Base-by-base conservation (phyloP, 2,113 vertebrate genomes). In the Chascanopsetta lugubris region DNA sequence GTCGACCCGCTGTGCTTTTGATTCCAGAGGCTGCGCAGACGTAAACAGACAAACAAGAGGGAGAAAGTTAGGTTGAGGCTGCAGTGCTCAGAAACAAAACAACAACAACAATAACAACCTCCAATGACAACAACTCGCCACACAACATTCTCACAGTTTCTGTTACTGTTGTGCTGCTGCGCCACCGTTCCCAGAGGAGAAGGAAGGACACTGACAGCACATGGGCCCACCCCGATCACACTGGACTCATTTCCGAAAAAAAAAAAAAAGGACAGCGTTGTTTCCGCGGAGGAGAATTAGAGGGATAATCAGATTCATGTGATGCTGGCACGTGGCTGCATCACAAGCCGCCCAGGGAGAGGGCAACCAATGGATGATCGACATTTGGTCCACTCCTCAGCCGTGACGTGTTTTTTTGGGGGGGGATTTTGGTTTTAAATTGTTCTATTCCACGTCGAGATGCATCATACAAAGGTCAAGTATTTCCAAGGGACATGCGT, bases 291-390 rank as follows among this genome's bases (percentile, higher is more conserved):
- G 42, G 45, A 49, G 79, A 61, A 49, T 79, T 69, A 57, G 22
- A 18, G 49, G 48, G 65, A 62, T 89, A 89, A 90, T 89, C 78
- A 75, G 64, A 38, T 72, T 72, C 89, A 90, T 88, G 89, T 88
- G 87, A 88, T 53, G 73, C 56, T 64, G 73, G 73, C 66, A 12
- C 20, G 69, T 49, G 65, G 66, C 66, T 0, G 10, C 67, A 38
- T 43, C 43, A 47, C 32, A 62, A 38, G 69, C 56, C 57, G 17
- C 67, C n/a, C 43, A 3, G 2, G 22, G 24, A 46, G 25, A 22
- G 20, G 5, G 30, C 36, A 59, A 21, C 43, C 8, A 24, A 60
- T 8, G 2, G 5, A 21, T 22, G 22, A 27, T 24, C 46, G 47
- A 59, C 11, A 4, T 9, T 25, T 5, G 8, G 1, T 66, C 20